A percentile compares a stretch with the other conserved stretches of the same genome.
Conservation (phyloP, 2,113 vertebrate species). For the Gobiocypris rarus region DNA sequence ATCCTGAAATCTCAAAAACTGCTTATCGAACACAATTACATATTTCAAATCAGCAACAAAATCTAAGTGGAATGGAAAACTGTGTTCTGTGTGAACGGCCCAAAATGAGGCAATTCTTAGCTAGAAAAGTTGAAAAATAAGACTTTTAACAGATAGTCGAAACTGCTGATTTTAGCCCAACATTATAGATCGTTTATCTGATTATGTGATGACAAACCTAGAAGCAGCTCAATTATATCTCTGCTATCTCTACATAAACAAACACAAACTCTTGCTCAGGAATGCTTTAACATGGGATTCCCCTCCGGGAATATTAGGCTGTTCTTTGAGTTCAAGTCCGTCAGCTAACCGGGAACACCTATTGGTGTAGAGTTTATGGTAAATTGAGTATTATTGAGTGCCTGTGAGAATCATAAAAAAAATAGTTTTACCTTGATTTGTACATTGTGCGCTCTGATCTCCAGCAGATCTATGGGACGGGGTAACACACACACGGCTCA, state of each 20-base stretch:
- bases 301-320: neutral
- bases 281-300: neutral
- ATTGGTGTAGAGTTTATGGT: too few species aligned
- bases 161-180: neutral
- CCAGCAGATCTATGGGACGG: neutral
- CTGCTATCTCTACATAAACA: neutral
- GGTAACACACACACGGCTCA: neutral
- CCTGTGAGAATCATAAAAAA: neutral
- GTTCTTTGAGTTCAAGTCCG: slow-evolving; percentile 13
- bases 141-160: neutral
- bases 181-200: neutral
- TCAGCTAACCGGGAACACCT: neutral
- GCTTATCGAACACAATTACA: too few species aligned
- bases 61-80: too few species aligned
- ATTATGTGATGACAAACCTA: neutral
- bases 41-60: too few species aligned
- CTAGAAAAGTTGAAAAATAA: neutral
- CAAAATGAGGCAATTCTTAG: too few species aligned
- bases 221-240: neutral
- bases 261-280: neutral
- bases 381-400: neutral
- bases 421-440: neutral
- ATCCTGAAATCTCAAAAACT: too few species aligned
- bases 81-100: too few species aligned
- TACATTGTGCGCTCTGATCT: neutral